A percentile compares a stretch with the other conserved stretches of the same genome.
Conservation (phyloP, 2,888 invertebrate genomes). For the Conchocele bisecta region DNA sequence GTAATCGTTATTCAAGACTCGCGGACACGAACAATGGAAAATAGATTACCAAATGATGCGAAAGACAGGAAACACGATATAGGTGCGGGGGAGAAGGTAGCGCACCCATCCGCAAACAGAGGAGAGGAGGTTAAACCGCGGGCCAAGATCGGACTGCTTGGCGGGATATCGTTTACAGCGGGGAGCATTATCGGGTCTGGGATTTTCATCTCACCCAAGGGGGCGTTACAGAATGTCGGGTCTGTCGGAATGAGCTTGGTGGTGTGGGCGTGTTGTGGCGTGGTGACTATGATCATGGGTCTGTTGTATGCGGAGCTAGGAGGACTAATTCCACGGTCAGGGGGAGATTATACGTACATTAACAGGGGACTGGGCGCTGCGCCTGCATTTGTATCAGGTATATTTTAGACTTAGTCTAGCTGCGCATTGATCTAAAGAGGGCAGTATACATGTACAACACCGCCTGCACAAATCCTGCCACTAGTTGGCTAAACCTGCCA, state of each 20-base stretch:
- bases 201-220: background rate
- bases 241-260: slow-evolving; percentile 28
- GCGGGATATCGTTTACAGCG: background rate
- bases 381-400: no score
- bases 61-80: no score
- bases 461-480: no score
- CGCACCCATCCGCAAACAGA: no score
- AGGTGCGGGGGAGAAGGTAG: no score
- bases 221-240: background rate
- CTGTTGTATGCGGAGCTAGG: slow-evolving; percentile 49
- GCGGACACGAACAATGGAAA: no score
- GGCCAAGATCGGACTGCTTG: slow-evolving; percentile 1
- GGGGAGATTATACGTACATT: slow-evolving; percentile 45
- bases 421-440: no score
- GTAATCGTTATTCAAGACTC: no score
- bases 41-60: no score
- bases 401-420: no score
- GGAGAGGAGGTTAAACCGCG: slow-evolving; percentile 12
- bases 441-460: no score
- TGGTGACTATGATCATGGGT: slow-evolving; percentile 22
- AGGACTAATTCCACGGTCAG: slow-evolving; percentile 34
- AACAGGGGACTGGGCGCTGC: slow-evolving; percentile 20
- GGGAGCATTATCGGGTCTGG: slow-evolving; percentile 11
- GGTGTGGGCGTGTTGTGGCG: slow-evolving; percentile 31
- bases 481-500: no score